These are phyloP conservation scores for Asobara japonica DNA, from an alignment of 1,140 invertebrate genomes.

Conservation along the genomic window DNA sequence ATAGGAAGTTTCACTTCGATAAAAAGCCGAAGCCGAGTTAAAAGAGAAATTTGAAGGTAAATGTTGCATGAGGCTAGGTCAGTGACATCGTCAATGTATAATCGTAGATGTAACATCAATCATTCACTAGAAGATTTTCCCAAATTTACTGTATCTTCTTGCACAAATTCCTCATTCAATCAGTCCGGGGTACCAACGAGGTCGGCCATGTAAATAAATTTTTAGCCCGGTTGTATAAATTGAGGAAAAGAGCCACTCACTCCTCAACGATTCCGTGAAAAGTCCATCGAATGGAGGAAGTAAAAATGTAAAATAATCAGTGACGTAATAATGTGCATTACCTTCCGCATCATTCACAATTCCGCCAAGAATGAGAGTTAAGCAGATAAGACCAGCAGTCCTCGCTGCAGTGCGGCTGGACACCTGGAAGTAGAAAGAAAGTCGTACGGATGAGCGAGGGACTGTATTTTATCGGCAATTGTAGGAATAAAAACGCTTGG, in stretches of 20 bases:
- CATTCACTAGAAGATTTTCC: no score
- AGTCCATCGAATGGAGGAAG: background rate
- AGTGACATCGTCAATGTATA: no score
- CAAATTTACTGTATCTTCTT: no score
- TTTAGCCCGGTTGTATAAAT: background rate
- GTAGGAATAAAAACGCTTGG: background rate
- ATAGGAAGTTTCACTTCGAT: no score
- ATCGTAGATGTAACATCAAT: no score
- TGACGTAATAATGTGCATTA: constrained; percentile 43
- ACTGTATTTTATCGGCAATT: constrained; percentile 4
- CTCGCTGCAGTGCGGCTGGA: constrained; percentile 45
- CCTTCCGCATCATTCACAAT: constrained; percentile 58
- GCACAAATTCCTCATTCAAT: no score
- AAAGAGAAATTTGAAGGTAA: no score
- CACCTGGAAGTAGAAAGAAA: constrained; percentile 51
- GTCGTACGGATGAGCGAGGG: constrained; percentile 19
- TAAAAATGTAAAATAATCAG: background rate
- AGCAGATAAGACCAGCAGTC: constrained; percentile 51
- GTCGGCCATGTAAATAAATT: no score
- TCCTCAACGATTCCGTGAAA: background rate
- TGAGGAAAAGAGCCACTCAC: background rate
- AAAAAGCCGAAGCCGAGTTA: no score
- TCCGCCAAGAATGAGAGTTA: constrained; percentile 50
- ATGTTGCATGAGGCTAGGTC: no score
- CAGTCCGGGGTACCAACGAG: no score